Conservation (phyloP, 2,888 invertebrate species). For the Serripes groenlandicus region DNA sequence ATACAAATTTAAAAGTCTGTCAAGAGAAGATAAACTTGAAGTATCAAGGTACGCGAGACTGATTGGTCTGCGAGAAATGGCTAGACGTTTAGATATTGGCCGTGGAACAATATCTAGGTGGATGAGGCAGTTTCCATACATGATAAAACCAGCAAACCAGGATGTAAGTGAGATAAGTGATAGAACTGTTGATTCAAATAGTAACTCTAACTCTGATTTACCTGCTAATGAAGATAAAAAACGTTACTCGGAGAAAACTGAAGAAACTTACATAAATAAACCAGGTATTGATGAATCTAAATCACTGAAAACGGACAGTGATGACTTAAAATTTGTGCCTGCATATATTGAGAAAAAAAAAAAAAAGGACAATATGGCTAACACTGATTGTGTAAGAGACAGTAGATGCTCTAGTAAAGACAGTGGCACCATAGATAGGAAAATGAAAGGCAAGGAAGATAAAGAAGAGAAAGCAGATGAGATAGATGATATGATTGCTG, state of each 20-base stretch:
- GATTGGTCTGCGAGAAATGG: conserved; percentile 64
- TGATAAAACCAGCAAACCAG: conserved; percentile 29
- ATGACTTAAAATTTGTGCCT: not conserved
- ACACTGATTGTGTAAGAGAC: not conserved
- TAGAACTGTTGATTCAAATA: not conserved
- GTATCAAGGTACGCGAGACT: conserved; percentile 61
- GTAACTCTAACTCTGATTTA: not conserved
- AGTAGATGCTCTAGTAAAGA: not conserved
- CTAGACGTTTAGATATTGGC: conserved; percentile 57
- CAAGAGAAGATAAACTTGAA: conserved; percentile 59
- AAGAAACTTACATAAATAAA: no score
- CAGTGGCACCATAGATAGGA: not conserved
- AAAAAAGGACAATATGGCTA: not conserved
- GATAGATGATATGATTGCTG: conserved; percentile 58
- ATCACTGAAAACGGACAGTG: not conserved
- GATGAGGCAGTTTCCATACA: conserved; percentile 69
- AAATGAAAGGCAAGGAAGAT: not conserved
- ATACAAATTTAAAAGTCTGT: conserved; percentile 54
- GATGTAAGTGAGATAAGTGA: not conserved
- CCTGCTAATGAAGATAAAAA: not conserved
- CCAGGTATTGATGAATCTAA: no score
- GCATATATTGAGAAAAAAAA: not conserved
- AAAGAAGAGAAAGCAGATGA: conserved; percentile 33
- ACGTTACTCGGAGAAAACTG: not conserved
- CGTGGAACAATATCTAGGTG: conserved; percentile 64